Evolutionary conservation across 2,797 vertebrate genomes (phyloP), one percentile per base, ranked within the genome.

Genomic region (Discoglossus pictus): DNA sequence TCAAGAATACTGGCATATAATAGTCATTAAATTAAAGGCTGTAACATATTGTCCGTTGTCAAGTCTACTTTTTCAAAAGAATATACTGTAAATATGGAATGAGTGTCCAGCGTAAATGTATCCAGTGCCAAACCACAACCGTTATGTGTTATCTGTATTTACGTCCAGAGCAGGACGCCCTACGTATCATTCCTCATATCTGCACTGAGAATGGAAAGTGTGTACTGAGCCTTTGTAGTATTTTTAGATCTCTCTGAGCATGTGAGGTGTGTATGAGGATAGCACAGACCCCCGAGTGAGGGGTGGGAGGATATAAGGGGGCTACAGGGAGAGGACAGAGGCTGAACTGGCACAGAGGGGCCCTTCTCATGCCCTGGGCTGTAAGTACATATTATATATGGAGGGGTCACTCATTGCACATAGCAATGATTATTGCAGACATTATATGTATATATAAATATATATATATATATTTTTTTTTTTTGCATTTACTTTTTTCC

Each of bases 201-300:
- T 15, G 5, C 13, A 4, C 44, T 34, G 34, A 35, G 47, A 44
- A 38, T n/a, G 47, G 67, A 62, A 55, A 62, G 67, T 46, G 40
- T 39, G 42, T 21, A 4, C 4, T 10, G 3, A 20, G 66, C 27
- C 87, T 87, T 85, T 85, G 86, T 83, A 81, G 83, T 90, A 90
- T 90, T 90, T 90, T 88, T 88, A 90, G 89, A 80, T 27, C 81
- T 86, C 85, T 88, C 89, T 86, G 85, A 86, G 79, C 64, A 20
- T 65, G 44, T 18, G 40, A 65, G 66, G 65, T 61, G 63, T 44
- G 65, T 39, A 77, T 74, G 84, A 80, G 79, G 75, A 68, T 46
- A 74, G 34, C 31, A 10, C 74, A 74, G 74, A 40, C 27, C 62
- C 76, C 74, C 75, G 74, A 62, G 8, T 65, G 62, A 53, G 52